phyloP scores from a whole-genome alignment of 2,113 vertebrate species.

The Monarcha castaneiventris region DNA sequence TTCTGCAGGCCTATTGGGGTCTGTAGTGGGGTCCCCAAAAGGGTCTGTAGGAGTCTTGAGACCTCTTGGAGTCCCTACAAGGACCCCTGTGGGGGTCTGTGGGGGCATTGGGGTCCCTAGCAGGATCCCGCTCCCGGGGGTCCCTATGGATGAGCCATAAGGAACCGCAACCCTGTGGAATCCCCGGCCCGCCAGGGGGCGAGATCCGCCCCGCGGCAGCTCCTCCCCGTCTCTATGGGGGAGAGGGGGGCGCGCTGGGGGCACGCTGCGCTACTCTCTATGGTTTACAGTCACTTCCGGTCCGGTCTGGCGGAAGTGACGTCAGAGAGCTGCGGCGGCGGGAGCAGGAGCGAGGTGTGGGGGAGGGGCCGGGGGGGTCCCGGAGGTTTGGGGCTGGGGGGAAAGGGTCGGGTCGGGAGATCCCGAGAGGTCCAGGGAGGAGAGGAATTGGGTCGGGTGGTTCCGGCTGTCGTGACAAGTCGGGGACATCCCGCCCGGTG shows the following conservation, averaged over 20 bases:
- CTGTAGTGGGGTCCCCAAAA: too few species aligned
- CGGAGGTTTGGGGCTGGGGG: neutral
- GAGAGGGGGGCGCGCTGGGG: neutral
- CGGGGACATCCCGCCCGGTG: neutral
- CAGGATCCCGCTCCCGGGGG: too few species aligned
- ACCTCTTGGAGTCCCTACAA: neutral
- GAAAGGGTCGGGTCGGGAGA: neutral
- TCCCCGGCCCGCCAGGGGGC: neutral
- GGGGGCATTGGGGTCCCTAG: fast-evolving
- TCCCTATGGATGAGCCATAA: too few species aligned
- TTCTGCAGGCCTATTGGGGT: neutral
- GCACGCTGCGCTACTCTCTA: neutral
- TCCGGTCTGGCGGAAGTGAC: neutral
- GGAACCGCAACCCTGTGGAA: too few species aligned
- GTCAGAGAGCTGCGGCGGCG: neutral
- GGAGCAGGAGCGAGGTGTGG: neutral
- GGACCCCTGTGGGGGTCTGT: neutral
- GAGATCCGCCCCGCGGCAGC: neutral
- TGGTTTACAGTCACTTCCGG: neutral
- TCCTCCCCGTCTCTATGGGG: neutral
- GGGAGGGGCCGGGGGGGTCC: neutral
- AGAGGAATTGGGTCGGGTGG: neutral
- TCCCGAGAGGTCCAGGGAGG: too few species aligned
- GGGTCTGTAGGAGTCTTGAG: neutral
- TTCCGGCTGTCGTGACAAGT: neutral